phyloP scores from a whole-genome alignment of 2,113 vertebrate species.

The Melozone crissalis region DNA sequence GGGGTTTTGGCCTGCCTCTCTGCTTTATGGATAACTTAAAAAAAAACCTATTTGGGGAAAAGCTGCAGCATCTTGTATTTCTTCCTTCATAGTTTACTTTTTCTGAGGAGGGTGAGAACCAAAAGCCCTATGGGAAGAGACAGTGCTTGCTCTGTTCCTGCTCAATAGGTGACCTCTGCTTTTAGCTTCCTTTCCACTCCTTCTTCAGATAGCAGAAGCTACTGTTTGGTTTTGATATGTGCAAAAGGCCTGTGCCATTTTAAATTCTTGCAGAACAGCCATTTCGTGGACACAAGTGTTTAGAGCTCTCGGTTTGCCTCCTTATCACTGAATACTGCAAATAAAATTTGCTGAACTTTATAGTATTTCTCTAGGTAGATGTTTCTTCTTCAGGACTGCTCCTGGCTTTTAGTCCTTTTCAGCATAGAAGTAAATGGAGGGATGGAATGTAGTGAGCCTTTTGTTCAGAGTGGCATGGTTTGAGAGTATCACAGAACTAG shows the following conservation, averaged over 20 bases:
- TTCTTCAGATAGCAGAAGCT: constrained; percentile 9
- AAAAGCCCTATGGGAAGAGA: neutral
- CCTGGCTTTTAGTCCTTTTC: constrained; percentile 4
- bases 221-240: constrained; percentile 23
- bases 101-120: neutral
- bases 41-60: neutral
- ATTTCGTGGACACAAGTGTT: neutral
- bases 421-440: neutral
- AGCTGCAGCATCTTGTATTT: neutral
- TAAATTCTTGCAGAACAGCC: constrained; percentile 45
- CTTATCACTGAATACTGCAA: neutral
- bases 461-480: neutral
- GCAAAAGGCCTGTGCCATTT: constrained; percentile 30
- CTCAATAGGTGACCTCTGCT: neutral
- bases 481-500: neutral
- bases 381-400: constrained; percentile 4
- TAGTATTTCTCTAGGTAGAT: neutral
- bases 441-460: neutral
- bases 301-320: neutral
- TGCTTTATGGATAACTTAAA: neutral
- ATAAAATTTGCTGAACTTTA: neutral
- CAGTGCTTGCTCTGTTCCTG: neutral
- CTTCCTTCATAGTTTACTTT: neutral
- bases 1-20: neutral
- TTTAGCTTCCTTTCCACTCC: constrained; percentile 28